These are phyloP conservation scores for Dynastes grantii DNA, from an alignment of 2,888 invertebrate species.

Conservation along the genomic window DNA sequence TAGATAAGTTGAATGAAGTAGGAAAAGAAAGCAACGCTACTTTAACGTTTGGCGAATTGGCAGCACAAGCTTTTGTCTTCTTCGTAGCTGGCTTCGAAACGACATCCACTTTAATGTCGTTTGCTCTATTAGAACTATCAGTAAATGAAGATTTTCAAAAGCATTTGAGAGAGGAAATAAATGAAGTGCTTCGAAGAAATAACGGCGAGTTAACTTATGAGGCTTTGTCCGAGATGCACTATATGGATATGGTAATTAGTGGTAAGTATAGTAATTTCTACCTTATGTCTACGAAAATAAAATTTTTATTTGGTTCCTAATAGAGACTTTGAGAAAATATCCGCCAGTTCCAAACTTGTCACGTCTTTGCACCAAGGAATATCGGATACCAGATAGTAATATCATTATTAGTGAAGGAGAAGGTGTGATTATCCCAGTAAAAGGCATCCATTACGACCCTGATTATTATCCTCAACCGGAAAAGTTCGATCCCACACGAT, in stretches of 20 bases:
- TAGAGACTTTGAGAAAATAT: constrained; percentile 57
- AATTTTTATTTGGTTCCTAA: constrained; percentile 5
- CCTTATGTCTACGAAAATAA: background rate
- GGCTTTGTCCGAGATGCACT: constrained; percentile 69
- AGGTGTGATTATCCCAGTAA: constrained; percentile 73
- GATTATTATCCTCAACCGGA: constrained; percentile 74
- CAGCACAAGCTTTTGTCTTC: constrained; percentile 71
- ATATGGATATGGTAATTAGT: constrained; percentile 60
- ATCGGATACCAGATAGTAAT: constrained; percentile 71
- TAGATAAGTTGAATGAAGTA: constrained; percentile 67
- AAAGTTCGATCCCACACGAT: constrained; percentile 74
- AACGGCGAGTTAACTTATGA: constrained; percentile 69
- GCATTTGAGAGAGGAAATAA: constrained; percentile 64
- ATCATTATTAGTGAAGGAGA: constrained; percentile 72
- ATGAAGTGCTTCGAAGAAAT: constrained; percentile 62
- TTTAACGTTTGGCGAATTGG: constrained; percentile 62
- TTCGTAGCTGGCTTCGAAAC: constrained; percentile 73
- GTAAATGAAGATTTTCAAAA: constrained; percentile 64
- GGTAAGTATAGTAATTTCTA: constrained; percentile 5
- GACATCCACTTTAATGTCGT: constrained; percentile 70
- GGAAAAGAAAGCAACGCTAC: background rate
- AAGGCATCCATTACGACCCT: constrained; percentile 74
- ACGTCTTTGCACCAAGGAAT: constrained; percentile 67
- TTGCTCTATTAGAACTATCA: constrained; percentile 70
- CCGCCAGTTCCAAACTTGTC: constrained; percentile 49